Conservation (phyloP, 2,888 invertebrate genomes). For the Lepetodrilus schrolli region DNA sequence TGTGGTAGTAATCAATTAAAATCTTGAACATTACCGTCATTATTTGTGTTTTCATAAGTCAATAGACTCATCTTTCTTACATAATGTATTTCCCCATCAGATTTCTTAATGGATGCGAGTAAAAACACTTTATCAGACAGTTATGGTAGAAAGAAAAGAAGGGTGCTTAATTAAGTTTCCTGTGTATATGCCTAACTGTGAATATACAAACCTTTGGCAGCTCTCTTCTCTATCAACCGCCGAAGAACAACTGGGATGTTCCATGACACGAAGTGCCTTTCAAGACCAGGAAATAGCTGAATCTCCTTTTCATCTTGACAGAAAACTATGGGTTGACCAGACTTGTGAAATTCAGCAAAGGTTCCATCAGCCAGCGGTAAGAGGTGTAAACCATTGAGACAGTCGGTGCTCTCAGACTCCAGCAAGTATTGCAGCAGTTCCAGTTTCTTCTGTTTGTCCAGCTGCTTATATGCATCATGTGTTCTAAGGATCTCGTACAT, state of each 20-base stretch:
- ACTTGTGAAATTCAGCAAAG: not conserved
- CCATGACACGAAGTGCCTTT: not conserved
- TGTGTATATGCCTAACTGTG: too few relatives aligned
- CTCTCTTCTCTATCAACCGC: not conserved
- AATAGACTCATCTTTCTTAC: not conserved
- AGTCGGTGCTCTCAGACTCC: not conserved
- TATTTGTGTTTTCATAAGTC: too few relatives aligned
- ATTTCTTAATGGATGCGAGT: not conserved
- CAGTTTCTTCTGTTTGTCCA: not conserved
- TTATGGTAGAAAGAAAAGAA: too few relatives aligned
- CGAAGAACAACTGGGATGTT: not conserved
- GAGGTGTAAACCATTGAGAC: not conserved
- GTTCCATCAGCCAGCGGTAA: constrained; percentile 29
- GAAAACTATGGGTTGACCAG: constrained; percentile 19
- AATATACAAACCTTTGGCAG: not conserved
- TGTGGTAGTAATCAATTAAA: too few relatives aligned
- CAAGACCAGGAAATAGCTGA: constrained; percentile 26
- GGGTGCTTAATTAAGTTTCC: too few relatives aligned
- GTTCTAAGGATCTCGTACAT: not conserved
- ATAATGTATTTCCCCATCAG: not conserved
- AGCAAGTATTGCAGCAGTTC: constrained; percentile 20
- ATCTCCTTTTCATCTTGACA: not conserved
- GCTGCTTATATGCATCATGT: not conserved
- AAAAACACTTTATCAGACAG: too few relatives aligned
- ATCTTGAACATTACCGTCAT: too few relatives aligned